These are phyloP conservation scores for Trichonephila clavata DNA, from an alignment of 1,140 invertebrate genomes.

Conservation along the genomic window DNA sequence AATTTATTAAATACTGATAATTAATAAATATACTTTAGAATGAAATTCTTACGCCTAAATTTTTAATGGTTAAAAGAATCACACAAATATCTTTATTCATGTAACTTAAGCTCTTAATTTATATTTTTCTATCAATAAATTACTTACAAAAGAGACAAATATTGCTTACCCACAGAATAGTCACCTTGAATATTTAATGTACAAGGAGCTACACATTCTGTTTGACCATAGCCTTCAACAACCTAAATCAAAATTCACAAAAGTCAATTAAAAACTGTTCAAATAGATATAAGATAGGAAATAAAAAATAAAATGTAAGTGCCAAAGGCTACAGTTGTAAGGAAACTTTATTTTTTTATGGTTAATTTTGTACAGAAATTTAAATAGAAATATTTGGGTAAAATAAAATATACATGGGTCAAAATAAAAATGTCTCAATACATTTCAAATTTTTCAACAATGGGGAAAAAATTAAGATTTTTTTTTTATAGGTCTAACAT, in stretches of 20 bases:
- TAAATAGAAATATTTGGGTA: not conserved
- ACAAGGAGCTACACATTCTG: conserved; percentile 96
- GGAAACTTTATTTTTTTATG: too few species aligned
- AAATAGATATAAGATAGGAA: not conserved
- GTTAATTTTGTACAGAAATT: not conserved
- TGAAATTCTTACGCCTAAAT: not conserved
- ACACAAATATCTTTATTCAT: too few species aligned
- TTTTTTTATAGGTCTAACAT: too few species aligned
- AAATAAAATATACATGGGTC: too few species aligned
- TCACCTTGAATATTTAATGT: conserved; percentile 96
- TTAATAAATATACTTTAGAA: not conserved
- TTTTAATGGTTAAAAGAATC: too few species aligned
- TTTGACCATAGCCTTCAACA: conserved; percentile 98
- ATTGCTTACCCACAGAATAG: conserved; percentile 86
- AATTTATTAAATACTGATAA: not conserved
- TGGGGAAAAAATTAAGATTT: too few species aligned
- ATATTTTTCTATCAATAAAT: too few species aligned
- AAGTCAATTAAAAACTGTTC: too few species aligned
- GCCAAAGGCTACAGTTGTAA: not conserved
- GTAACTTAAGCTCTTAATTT: too few species aligned
- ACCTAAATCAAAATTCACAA: conserved; percentile 79
- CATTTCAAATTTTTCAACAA: too few species aligned
- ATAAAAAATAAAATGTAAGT: not conserved
- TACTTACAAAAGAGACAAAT: not conserved
- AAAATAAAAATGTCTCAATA: too few species aligned